Conservation (phyloP, 2,888 invertebrate genomes). For the Dryadula phaetusa region DNA sequence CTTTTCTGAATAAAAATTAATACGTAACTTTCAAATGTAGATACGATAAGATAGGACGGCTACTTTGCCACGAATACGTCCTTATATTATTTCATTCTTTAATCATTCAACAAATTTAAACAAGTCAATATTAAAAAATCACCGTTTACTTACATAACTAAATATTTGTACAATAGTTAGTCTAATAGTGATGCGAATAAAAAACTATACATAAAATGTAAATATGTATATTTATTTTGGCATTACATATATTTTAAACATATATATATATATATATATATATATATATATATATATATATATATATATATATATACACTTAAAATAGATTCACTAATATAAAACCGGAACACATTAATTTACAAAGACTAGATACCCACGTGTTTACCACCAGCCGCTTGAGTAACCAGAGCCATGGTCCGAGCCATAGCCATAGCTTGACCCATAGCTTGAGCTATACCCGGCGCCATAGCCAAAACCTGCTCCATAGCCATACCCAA, state of each 20-base stretch:
- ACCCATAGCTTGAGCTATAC: slow-evolving; percentile 43
- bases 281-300: neutral
- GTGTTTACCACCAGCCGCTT: slow-evolving; percentile 5
- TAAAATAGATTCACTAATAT: slow-evolving; percentile 1
- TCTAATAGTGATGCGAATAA: neutral
- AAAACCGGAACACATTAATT: slow-evolving; percentile 5
- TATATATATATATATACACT: neutral
- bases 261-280: neutral
- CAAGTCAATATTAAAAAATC: neutral
- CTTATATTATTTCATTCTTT: neutral
- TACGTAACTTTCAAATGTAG: too few species aligned
- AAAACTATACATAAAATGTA: neutral
- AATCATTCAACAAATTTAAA: neutral
- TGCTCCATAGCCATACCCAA: slow-evolving; percentile 47
- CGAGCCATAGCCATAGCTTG: slow-evolving; percentile 25
- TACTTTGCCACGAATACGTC: neutral
- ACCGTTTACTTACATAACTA: slow-evolving; percentile 1
- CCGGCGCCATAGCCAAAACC: slow-evolving; percentile 43
- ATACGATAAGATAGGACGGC: too few species aligned
- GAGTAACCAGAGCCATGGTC: slow-evolving; percentile 14
- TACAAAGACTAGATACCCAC: slow-evolving; percentile 6
- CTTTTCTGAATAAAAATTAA: too few species aligned
- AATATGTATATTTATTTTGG: slow-evolving; percentile 12
- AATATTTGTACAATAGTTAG: neutral
- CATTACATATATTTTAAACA: slow-evolving; percentile 5